phyloP scores from a whole-genome alignment of 2,113 vertebrate species.

The Tragelaphus strepsiceros region DNA sequence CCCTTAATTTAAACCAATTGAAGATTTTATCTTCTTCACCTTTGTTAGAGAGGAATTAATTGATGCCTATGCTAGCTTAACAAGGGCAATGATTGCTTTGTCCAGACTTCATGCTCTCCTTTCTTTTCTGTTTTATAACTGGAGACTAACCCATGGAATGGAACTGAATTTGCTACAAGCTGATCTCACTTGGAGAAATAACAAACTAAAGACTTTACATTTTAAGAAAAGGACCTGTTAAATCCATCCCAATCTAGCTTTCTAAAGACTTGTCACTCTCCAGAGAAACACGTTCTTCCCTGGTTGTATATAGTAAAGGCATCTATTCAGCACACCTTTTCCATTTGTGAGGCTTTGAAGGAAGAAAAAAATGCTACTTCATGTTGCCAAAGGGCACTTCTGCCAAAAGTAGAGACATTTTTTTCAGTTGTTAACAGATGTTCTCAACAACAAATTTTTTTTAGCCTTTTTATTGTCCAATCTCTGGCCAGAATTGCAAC shows the following conservation, averaged over 20 bases:
- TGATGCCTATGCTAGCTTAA: background rate
- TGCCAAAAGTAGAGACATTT: background rate
- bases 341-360: conserved; percentile 12
- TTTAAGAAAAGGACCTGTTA: conserved; percentile 39
- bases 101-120: background rate
- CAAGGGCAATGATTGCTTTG: background rate
- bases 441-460: conserved; percentile 1
- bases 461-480: background rate
- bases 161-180: conserved; percentile 25
- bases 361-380: background rate
- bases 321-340: conserved; percentile 34
- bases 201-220: conserved; percentile 25
- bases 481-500: background rate
- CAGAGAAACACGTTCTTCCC: background rate
- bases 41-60: background rate
- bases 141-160: background rate
- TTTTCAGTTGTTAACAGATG: background rate
- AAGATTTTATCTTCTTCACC: background rate
- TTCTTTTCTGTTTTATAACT: background rate
- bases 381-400: conserved; percentile 26
- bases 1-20: background rate
- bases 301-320: conserved; percentile 16
- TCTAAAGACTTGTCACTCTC: conserved; percentile 48
- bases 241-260: conserved; percentile 34
- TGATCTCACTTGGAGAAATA: conserved; percentile 42